Percentiles rank a stretch among this genome's conserved stretches.
Evolutionary conservation across 2,888 invertebrate species (phyloP).

Genomic region (Deilephila elpenor): DNA sequence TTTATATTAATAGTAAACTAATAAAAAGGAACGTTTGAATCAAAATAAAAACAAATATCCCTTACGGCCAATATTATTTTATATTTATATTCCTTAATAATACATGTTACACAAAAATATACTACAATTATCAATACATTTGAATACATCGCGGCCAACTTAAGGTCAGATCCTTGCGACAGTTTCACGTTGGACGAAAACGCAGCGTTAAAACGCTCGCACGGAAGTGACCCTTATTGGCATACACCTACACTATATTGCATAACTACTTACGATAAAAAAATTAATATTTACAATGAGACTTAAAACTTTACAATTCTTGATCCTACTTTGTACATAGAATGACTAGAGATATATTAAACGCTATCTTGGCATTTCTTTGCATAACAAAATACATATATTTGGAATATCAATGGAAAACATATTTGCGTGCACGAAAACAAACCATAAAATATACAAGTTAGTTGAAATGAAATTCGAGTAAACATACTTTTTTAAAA

Average conservation of each 20-base stretch:
- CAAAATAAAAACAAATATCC: neutral
- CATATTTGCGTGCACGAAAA: neutral
- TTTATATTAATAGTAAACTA: too few relatives aligned
- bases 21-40: neutral
- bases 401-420: neutral
- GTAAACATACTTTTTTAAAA: neutral
- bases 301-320: slow-evolving; percentile 50
- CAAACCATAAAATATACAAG: slow-evolving; percentile 7
- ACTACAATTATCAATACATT: slow-evolving; percentile 68
- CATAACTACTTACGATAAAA: slow-evolving; percentile 52
- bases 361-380: slow-evolving; percentile 40
- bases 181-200: slow-evolving; percentile 1
- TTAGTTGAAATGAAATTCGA: neutral
- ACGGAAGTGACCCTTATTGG: neutral
- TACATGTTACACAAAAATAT: slow-evolving; percentile 74
- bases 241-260: slow-evolving; percentile 49
- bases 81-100: slow-evolving; percentile 53
- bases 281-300: slow-evolving; percentile 54
- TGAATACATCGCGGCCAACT: slow-evolving; percentile 51
- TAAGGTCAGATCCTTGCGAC: neutral
- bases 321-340: slow-evolving; percentile 75
- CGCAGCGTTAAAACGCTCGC: slow-evolving; percentile 15
- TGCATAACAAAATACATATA: slow-evolving; percentile 27
- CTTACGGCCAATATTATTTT: slow-evolving; percentile 39
- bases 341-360: slow-evolving; percentile 72